Conservation (phyloP, 64 coral and sea anemone species). For the Cladopsammia gracilis region DNA sequence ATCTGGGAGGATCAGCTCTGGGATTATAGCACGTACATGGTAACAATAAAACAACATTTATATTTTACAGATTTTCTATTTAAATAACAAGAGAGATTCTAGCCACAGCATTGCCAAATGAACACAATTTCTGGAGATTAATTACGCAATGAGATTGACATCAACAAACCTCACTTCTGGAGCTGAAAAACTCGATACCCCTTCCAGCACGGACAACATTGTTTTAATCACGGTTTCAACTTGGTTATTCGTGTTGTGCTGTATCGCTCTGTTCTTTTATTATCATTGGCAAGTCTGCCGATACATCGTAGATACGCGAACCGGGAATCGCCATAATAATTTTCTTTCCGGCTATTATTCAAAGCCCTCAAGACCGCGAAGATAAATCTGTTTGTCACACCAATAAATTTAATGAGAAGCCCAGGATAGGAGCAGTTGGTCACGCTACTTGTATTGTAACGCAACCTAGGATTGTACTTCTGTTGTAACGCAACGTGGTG, state of each 20-base stretch:
- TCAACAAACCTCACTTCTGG: background rate
- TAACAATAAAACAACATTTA: too few species aligned
- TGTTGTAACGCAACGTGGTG: too few species aligned
- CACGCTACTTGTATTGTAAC: too few species aligned
- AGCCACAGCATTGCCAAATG: background rate
- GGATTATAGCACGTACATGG: too few species aligned
- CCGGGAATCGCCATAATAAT: background rate
- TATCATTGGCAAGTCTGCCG: constrained; percentile 24
- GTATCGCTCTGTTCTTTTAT: constrained; percentile 1
- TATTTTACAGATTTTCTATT: background rate
- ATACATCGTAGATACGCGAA: background rate
- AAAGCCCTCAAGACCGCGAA: constrained; percentile 3
- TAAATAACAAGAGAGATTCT: background rate
- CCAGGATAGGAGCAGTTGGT: too few species aligned
- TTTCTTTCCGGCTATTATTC: background rate
- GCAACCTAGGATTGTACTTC: too few species aligned
- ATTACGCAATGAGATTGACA: background rate
- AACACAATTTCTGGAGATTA: background rate
- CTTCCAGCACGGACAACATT: background rate
- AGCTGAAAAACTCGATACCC: background rate
- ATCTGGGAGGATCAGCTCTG: too few species aligned
- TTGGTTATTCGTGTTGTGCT: constrained; percentile 1
- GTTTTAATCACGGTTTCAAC: background rate
- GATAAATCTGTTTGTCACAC: too few species aligned
- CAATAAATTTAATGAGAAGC: too few species aligned